Percentiles rank a stretch among this genome's conserved stretches.
These are phyloP conservation scores for Popillia japonica DNA, from an alignment of 1,140 invertebrate species.

Conservation along the genomic window DNA sequence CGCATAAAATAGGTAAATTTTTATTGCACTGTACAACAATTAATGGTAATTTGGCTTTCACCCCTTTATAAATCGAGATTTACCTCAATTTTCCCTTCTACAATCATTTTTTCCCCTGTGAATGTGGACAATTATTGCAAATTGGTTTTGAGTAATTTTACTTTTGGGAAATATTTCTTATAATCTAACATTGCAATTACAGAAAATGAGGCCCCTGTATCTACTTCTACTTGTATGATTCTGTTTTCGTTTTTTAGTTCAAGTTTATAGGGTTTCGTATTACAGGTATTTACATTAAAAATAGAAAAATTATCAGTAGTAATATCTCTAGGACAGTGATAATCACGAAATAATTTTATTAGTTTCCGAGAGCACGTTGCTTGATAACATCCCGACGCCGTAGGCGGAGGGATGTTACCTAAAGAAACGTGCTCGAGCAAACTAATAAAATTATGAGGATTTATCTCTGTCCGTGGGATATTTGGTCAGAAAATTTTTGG, in stretches of 20 bases:
- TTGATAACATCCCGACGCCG: no score
- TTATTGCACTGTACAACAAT: conserved; percentile 7
- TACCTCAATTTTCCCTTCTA: conserved; percentile 20
- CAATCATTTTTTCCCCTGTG: conserved; percentile 8
- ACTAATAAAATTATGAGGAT: no score
- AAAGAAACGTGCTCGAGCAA: no score
- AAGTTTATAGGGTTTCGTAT: background rate
- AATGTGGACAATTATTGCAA: background rate
- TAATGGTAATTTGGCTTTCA: conserved; percentile 7
- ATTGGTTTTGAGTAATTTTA: conserved; percentile 7
- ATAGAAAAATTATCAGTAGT: no score
- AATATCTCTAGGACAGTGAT: no score
- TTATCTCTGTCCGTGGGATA: no score
- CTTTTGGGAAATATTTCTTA: background rate
- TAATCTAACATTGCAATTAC: conserved; percentile 9
- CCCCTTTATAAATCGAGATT: background rate
- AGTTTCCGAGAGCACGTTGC: no score
- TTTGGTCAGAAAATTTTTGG: no score
- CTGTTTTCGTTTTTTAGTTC: background rate
- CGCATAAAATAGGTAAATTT: conserved; percentile 2
- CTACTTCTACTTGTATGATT: background rate
- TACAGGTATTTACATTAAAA: background rate
- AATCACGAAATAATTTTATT: no score
- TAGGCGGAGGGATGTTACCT: no score
- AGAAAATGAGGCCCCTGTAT: background rate